Evolutionary conservation across 2,113 vertebrate genomes (phyloP), one percentile per base, ranked within the genome.

Genomic region (Cavia aperea): DNA sequence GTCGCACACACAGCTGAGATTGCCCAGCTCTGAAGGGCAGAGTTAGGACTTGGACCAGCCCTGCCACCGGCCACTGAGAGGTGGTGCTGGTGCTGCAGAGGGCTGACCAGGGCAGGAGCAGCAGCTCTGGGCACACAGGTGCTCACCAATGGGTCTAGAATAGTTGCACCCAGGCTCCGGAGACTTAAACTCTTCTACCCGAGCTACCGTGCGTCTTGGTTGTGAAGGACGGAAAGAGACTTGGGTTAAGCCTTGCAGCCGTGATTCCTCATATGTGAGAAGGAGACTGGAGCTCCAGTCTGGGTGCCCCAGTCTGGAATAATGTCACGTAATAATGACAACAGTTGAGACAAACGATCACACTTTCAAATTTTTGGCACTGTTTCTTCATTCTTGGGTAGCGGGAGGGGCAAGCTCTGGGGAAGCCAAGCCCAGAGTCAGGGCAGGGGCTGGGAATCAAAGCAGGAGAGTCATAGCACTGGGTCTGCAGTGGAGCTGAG

Each of bases 381-480:
- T 21, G 2, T 49, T 78, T 70, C 33, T 26, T n/a, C 86, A 3
- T 24, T 39, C 21, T 19, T 21, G 21, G 68, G 26, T 4, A 72
- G 62, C 4, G 14, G 7, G n/a, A 43, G 6, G 39, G 65, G 10
- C n/a, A 46, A 24, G 26, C 13, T 21, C 46, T 10, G 39, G 21
- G 63, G 63, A 66, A 65, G 51, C 24, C 78, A 43, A 81, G n/a
- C 18, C 31, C 9, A 23, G 43, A 63, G 31, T 1, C 43, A 23
- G 26, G 21, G 4, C n/a, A 36, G 93, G 43, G 65, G 29, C 0
- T 9, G 81, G 63, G 77, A 19, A 14, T 6, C 1, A 2, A 81
- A 19, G 13, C 0, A 1, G 36, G 23, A 65, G 31, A 1, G 0
- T 66, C 1, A 15, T 21, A n/a, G 58, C 33, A 7, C 8, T 9